Base-by-base conservation (phyloP, 2,888 invertebrate species). In the Idaea aversata region DNA sequence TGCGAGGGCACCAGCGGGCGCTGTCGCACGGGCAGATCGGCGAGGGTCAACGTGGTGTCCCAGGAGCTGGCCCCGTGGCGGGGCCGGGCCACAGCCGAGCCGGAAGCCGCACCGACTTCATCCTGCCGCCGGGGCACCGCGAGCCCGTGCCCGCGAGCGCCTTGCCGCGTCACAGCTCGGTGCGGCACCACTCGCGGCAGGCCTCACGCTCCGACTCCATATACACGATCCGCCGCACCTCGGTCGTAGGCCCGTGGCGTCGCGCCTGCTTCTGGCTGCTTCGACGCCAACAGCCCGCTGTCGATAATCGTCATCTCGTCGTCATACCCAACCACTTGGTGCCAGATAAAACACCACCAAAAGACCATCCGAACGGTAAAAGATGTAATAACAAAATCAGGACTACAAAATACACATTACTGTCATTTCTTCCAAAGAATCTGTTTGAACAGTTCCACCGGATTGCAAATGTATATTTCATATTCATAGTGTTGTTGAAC, bases 401-500 rank as follows among this genome's bases (percentile, higher is more conserved):
- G 87, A 98, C 98, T 87, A 98, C 98, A 64, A 99, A 99, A 91
- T 99, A 99, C 88, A 98, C 98, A 34, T 83, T 98, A 68, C 93
- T 98, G 74, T 98, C 98, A 77, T 99, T 99, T 92, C 92, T 99
- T 83, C 99, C 99, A 67, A 97, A 98, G 90, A 99, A 99, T 91
- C 93, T 99, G 70, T 95, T 99, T 88, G 99, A 99, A 93, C 99
- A 99, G 93, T 99, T 99, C 88, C 99, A 99, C 90, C 95, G 99
- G 70, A 97, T 98, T 83, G 99, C 99, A 72, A 99, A 99, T 94
- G 94, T 99, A 81, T 99, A 99, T 93, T 99, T 99, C 91, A 96
- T 99, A 83, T 97, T 98, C 85, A 98, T 99, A 85, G 98, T 99
- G 79, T 93, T 98, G 77, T 94, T 99, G 72, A 99, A 99, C 93